Conservation (phyloP, 1,140 invertebrate species). For the Lasioglossum baleicum region DNA sequence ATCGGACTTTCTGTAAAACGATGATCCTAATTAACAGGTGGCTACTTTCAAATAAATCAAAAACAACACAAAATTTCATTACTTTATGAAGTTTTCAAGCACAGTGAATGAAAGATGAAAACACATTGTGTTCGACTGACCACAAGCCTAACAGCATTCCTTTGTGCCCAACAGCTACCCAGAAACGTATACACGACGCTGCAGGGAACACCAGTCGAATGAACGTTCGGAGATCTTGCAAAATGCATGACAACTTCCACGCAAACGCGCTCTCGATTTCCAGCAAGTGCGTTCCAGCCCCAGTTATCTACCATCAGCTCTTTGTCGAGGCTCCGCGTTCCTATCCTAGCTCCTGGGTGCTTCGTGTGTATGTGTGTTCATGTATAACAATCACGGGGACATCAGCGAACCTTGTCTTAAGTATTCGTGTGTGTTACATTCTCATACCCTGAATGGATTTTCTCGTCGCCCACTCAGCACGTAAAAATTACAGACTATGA, state of each 20-base stretch:
- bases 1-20: too few species aligned
- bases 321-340: slow-evolving; percentile 8
- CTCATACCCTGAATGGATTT: too few species aligned
- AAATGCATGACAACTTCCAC: slow-evolving; percentile 20
- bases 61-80: too few species aligned
- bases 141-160: neutral
- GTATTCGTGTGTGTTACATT: neutral
- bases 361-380: neutral
- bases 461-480: too few species aligned
- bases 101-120: neutral
- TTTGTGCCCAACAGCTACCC: neutral
- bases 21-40: too few species aligned
- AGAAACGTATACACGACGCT: slow-evolving; percentile 4
- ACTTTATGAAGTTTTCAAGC: too few species aligned
- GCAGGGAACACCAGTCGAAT: slow-evolving; percentile 4
- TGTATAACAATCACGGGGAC: too few species aligned
- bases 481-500: too few species aligned
- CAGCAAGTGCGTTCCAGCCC: neutral
- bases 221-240: slow-evolving; percentile 1
- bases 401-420: neutral
- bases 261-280: slow-evolving; percentile 17
- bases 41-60: too few species aligned
- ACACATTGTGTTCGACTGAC: neutral
- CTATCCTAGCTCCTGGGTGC: neutral
- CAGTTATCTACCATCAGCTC: slow-evolving; percentile 25